phyloP scores from a whole-genome alignment of 2,113 vertebrate genomes.

The Eclectus roratus region DNA sequence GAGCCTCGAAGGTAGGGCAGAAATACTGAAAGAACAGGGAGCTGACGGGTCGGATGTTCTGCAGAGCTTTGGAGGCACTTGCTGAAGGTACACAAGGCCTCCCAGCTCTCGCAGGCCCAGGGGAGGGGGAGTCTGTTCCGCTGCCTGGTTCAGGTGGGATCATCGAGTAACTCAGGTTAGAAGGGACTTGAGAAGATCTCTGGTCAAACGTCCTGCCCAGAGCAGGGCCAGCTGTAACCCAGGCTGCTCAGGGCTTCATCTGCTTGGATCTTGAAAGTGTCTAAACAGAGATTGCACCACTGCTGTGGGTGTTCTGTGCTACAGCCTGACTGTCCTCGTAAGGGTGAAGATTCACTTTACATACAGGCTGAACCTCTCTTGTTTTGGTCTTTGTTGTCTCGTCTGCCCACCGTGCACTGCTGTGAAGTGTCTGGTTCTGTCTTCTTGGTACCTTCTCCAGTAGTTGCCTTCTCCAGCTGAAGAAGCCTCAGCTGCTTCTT shows the following conservation, averaged over 20 bases:
- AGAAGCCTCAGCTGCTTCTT: neutral
- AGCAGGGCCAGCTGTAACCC: neutral
- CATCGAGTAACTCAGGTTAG: neutral
- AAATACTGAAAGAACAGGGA: accelerated
- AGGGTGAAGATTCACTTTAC: neutral
- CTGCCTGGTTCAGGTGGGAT: no score
- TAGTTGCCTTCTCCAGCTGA: neutral
- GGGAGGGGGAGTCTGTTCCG: neutral
- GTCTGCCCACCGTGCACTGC: accelerated
- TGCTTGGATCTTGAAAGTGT: accelerated
- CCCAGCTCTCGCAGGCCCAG: neutral
- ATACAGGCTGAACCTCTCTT: accelerated
- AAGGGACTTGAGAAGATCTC: neutral
- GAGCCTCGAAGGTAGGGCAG: accelerated
- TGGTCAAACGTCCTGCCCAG: neutral
- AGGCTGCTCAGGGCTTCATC: neutral
- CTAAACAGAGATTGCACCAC: accelerated
- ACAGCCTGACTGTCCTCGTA: accelerated
- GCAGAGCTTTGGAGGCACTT: neutral
- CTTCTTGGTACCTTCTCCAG: neutral
- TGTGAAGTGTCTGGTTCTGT: neutral
- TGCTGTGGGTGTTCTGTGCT: neutral
- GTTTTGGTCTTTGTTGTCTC: neutral
- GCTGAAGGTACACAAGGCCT: accelerated
- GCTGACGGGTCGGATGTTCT: neutral